Conservation (phyloP, 1,140 invertebrate species). For the Orius insidiosus region DNA sequence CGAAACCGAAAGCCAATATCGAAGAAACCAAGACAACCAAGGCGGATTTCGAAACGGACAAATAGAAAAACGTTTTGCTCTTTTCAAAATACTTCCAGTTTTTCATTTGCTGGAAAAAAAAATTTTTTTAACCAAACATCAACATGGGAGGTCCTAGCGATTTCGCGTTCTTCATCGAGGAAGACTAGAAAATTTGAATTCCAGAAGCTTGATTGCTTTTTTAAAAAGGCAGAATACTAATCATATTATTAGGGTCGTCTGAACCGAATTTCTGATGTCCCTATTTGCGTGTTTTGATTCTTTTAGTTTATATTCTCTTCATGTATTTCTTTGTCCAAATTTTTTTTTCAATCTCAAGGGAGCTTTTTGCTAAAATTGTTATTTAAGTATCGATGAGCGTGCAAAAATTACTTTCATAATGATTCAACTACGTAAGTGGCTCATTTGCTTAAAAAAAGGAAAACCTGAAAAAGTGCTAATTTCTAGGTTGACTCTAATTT, state of each 20-base stretch:
- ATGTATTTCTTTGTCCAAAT: no score
- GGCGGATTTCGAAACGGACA: neutral
- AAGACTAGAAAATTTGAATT: slow-evolving; percentile 7
- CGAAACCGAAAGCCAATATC: slow-evolving; percentile 20
- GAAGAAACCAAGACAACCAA: slow-evolving; percentile 2
- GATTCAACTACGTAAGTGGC: no score
- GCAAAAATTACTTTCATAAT: no score
- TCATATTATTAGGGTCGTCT: slow-evolving; percentile 16
- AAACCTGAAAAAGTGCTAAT: slow-evolving; percentile 10
- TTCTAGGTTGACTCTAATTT: slow-evolving; percentile 37
- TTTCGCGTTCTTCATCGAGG: no score
- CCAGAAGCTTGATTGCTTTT: slow-evolving; percentile 34
- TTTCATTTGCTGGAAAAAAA: slow-evolving; percentile 6
- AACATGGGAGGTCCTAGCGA: slow-evolving; percentile 3
- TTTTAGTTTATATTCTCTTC: no score
- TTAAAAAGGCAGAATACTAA: slow-evolving; percentile 38
- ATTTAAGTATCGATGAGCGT: no score
- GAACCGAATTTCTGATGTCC: no score
- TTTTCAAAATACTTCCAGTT: neutral
- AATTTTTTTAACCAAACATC: neutral
- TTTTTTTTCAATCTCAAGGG: no score
- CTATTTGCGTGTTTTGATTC: no score
- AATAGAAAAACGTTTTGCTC: slow-evolving; percentile 1
- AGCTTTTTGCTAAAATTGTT: no score
- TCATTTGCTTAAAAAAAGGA: no score